These are phyloP conservation scores for Percopsis omiscomaycus DNA, from an alignment of 2,797 vertebrate species.

Conservation along the genomic window DNA sequence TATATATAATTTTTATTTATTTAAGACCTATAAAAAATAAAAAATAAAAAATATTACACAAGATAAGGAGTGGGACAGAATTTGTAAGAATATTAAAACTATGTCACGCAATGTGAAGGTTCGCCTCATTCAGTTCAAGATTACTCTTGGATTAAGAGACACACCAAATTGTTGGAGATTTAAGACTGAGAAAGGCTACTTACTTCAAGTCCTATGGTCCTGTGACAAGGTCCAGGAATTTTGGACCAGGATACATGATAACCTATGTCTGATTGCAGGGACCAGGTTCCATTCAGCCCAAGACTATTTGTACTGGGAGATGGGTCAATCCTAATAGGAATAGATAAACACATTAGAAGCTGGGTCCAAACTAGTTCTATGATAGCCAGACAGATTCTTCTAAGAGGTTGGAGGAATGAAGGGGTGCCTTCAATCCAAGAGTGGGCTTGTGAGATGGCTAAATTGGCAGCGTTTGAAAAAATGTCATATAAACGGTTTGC, in stretches of 20 bases:
- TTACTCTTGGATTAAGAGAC: slow-evolving; percentile 9
- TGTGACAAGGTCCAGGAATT: slow-evolving; percentile 20
- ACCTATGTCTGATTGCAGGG: slow-evolving; percentile 1
- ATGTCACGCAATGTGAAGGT: slow-evolving; percentile 3
- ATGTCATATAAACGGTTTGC: no score
- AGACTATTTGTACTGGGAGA: slow-evolving; percentile 14
- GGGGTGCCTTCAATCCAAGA: no score
- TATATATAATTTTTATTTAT: no score
- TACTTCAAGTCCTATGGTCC: slow-evolving; percentile 2
- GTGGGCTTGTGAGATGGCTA: no score
- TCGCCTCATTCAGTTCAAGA: slow-evolving; percentile 25
- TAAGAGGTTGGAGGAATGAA: no score
- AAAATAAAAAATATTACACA: no score
- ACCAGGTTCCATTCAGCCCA: slow-evolving; percentile 1
- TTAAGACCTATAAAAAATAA: no score
- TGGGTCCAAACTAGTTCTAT: slow-evolving; percentile 19
- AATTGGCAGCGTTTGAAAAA: no score
- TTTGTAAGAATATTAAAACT: no score
- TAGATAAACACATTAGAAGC: slow-evolving; percentile 1
- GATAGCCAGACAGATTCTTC: slow-evolving; percentile 19
- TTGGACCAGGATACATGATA: not conserved
- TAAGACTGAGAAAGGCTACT: not conserved
- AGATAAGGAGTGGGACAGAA: no score
- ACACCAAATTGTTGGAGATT: slow-evolving; percentile 5
- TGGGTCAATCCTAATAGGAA: not conserved